These are phyloP conservation scores for Lepus americanus DNA, from an alignment of 2,113 vertebrate genomes.

Conservation along the genomic window DNA sequence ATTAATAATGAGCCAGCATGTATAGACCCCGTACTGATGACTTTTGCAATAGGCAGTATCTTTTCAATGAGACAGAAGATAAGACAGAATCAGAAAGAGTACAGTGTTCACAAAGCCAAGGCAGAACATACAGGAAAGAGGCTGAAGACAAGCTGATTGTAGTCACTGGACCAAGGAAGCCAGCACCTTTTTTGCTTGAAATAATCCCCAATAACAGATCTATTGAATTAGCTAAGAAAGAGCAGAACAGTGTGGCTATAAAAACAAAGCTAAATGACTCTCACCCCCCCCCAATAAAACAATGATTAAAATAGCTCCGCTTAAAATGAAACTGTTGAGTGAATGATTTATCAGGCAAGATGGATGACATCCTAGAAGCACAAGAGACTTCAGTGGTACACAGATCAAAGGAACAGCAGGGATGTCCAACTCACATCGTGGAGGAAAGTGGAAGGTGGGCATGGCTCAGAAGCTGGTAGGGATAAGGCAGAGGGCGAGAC, in stretches of 20 bases:
- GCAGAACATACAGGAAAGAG: background rate
- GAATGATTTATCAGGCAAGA: background rate
- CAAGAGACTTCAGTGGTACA: background rate
- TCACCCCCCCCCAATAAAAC: fast-evolving
- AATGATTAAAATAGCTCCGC: background rate
- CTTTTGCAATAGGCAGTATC: background rate
- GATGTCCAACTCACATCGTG: background rate
- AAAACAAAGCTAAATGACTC: background rate
- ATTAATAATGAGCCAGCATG: background rate
- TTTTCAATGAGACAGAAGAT: background rate
- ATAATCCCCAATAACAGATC: background rate
- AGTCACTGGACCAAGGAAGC: background rate
- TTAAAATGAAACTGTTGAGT: background rate
- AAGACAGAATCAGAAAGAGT: background rate
- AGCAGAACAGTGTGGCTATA: background rate
- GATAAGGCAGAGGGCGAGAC: background rate
- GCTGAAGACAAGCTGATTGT: background rate
- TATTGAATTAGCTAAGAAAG: background rate
- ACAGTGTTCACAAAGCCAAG: background rate
- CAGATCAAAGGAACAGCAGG: too few relatives aligned
- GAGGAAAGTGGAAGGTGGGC: background rate
- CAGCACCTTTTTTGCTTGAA: background rate
- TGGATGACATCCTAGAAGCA: background rate
- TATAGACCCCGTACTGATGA: background rate
- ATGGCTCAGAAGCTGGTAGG: background rate